Conservation (phyloP, 2,113 vertebrate genomes). For the Megalops atlanticus region DNA sequence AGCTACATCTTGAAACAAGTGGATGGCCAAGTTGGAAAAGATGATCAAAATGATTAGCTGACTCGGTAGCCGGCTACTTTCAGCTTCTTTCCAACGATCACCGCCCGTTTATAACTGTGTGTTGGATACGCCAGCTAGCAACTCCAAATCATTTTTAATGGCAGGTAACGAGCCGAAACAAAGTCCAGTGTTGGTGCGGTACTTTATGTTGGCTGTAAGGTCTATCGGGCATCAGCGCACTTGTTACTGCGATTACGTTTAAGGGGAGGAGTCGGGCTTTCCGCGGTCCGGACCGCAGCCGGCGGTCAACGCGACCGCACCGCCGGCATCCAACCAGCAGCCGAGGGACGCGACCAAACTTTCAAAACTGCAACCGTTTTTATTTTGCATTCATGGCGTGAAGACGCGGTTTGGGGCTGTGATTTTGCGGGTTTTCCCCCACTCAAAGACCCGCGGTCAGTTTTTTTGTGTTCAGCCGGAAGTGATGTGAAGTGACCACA, state of each 20-base stretch:
- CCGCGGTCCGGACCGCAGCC: neutral
- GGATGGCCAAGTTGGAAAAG: neutral
- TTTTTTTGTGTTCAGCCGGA: too few relatives aligned
- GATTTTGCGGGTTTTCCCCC: neutral
- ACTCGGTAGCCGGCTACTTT: neutral
- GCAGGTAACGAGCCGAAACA: neutral
- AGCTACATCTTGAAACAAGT: neutral
- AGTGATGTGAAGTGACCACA: too few relatives aligned
- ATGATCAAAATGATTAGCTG: neutral
- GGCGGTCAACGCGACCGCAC: neutral
- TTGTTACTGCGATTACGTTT: neutral
- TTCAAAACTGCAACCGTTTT: neutral
- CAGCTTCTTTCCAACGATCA: neutral
- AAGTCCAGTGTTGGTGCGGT: neutral
- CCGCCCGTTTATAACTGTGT: neutral
- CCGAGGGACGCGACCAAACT: neutral
- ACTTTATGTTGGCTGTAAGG: neutral
- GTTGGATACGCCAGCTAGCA: neutral
- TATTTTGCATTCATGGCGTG: neutral
- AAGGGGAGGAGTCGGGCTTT: neutral
- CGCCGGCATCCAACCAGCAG: neutral
- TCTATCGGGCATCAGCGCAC: neutral
- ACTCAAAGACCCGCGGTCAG: neutral
- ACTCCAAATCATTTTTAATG: neutral
- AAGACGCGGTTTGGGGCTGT: neutral